Evolutionary conservation across 2,113 vertebrate species (phyloP).

Genomic region (Scomber japonicus): DNA sequence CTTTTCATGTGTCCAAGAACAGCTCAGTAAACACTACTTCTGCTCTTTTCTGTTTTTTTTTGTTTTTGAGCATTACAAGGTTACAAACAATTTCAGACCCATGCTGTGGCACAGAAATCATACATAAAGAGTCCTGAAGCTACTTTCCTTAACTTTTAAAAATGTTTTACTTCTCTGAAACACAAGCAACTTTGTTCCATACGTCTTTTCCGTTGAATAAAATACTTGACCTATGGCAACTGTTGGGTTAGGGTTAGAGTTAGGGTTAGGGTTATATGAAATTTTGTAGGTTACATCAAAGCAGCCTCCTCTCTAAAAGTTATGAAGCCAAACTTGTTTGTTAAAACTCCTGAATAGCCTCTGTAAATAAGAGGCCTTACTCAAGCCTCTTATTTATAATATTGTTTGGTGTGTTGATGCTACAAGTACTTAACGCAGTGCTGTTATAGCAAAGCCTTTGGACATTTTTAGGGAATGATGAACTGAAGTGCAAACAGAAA

Average conservation of each 20-base stretch:
- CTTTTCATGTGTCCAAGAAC: slow-evolving; percentile 7
- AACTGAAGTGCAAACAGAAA: neutral
- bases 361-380: neutral
- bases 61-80: too few species aligned
- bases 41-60: too few species aligned
- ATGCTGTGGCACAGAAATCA: neutral
- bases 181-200: slow-evolving; percentile 15
- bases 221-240: neutral
- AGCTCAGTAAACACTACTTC: neutral
- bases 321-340: slow-evolving; percentile 55
- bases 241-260: neutral
- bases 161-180: neutral
- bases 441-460: neutral
- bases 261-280: neutral
- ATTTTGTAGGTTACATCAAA: slow-evolving; percentile 7
- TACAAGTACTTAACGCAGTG: neutral
- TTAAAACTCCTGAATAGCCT: slow-evolving; percentile 20
- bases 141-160: slow-evolving; percentile 1
- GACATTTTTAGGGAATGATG: neutral
- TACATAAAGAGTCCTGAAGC: neutral
- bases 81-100: too few species aligned
- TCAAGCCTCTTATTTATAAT: neutral
- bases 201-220: neutral
- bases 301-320: neutral
- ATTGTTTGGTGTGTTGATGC: neutral